A percentile compares a stretch with the other conserved stretches of the same genome.
These are phyloP conservation scores for Periophthalmus modestus DNA, from an alignment of 2,113 vertebrate genomes.

Conservation along the genomic window DNA sequence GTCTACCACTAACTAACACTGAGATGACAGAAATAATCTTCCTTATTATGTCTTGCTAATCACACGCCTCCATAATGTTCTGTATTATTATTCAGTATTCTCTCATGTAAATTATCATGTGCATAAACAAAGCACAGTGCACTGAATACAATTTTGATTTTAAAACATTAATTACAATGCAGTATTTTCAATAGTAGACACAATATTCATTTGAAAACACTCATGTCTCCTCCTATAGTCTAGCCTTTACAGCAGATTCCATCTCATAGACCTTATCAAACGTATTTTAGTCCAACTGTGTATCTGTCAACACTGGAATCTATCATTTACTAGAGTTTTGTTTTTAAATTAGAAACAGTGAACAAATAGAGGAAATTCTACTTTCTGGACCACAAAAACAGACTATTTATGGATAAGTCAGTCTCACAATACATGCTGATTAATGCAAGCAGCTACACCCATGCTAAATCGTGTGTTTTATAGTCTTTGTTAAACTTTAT, in stretches of 20 bases:
- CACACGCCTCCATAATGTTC: no score
- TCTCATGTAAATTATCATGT: no score
- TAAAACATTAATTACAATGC: no score
- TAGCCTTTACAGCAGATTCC: not conserved
- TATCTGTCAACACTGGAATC: conserved; percentile 28
- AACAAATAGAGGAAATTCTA: conserved; percentile 68
- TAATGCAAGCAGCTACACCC: conserved; percentile 38
- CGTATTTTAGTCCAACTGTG: not conserved
- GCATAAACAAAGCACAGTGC: no score
- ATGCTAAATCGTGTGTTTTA: conserved; percentile 33
- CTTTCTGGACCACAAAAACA: conserved; percentile 32
- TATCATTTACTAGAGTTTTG: conserved; percentile 4
- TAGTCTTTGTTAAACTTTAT: not conserved
- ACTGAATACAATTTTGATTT: no score
- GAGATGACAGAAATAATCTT: no score
- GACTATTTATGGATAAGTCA: conserved; percentile 57
- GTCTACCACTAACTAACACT: no score
- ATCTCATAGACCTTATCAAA: not conserved
- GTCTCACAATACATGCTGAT: conserved; percentile 48
- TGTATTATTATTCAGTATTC: no score
- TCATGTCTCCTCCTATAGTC: not conserved
- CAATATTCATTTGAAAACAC: not conserved
- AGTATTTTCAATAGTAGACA: not conserved
- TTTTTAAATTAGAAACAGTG: conserved; percentile 50
- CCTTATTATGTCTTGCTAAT: no score